Base-by-base conservation (phyloP, 2,797 vertebrate genomes). In the Cossypha caffra region DNA sequence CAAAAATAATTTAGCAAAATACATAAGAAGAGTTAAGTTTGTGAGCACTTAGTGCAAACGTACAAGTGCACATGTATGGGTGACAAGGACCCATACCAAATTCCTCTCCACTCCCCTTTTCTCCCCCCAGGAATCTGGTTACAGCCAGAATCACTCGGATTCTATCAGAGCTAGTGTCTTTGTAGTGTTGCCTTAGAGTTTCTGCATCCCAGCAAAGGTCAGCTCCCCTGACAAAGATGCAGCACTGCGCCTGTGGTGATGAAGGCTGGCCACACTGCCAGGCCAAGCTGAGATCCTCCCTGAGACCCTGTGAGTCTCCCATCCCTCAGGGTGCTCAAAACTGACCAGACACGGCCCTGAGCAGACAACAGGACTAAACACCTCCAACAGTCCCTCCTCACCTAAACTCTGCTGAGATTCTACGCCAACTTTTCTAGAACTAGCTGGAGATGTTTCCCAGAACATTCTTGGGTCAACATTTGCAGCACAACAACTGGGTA, bases 231-330 rank as follows among this genome's bases (percentile, higher is more conserved):
- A 55, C 1, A 7, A 4, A 8, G 23, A 38, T 2, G 45, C 67
- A 90, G 37, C 47, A 69, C 68, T 31, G 42, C 1, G 2, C 37
- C 69, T 20, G 64, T 48, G 76, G 33, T 29, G 26, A 74, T 2
- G 45, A 71, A 52, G 48, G n/a, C 9, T 0, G 0, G 18, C 21
- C 55, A 54, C 21, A 0, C 17, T 2, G 29, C 7, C 23, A 51
- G 59, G 13, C 37, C 87, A 52, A 31, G 29, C 19, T 40, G 50
- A 29, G 29, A 55, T 14, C 47, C 31, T 3, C 28, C 17, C 67
- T 63, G 6, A 40, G 25, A 57, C 6, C 11, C 26, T 25, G 1
- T 1, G 6, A 35, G 5, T n/a, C 23, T 37, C 66, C 28, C 51
- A 29, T 11, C 17, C 24, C 21, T 66, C 55, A 52, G 14, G 17